phyloP scores from a whole-genome alignment of 2,113 vertebrate species.

The Pelvicachromis taeniatus region DNA sequence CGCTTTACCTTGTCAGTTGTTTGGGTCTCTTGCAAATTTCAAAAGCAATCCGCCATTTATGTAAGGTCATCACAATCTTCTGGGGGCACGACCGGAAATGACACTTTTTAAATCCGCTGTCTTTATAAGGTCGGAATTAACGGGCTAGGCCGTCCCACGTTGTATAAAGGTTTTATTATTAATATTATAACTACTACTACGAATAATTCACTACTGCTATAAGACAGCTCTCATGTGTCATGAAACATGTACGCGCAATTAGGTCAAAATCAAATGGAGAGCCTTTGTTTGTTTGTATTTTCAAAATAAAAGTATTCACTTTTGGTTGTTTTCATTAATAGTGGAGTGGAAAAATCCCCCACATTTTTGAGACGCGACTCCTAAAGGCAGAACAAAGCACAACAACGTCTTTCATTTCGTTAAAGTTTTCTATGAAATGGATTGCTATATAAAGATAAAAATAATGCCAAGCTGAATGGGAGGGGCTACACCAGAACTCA shows the following conservation, averaged over 20 bases:
- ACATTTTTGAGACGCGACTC: neutral
- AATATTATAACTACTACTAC: neutral
- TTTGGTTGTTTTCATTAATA: neutral
- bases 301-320: neutral
- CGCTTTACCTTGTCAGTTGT: neutral
- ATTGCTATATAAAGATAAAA: neutral
- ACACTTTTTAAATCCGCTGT: neutral
- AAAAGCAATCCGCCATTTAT: conserved; percentile 5
- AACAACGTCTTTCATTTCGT: neutral
- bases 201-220: neutral
- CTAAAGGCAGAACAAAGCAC: neutral
- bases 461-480: neutral
- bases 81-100: conserved; percentile 38
- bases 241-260: neutral
- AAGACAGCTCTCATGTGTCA: neutral
- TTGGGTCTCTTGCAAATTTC: neutral
- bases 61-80: conserved; percentile 27
- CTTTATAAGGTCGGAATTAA: conserved; percentile 25
- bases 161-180: neutral
- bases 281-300: neutral
- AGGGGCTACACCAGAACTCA: neutral
- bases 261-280: neutral
- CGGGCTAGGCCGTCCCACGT: neutral
- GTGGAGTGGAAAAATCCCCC: neutral
- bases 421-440: neutral